Evolutionary conservation across 2,888 invertebrate species (phyloP), one percentile per base, ranked within the genome.

Genomic region (Patella caerulea): DNA sequence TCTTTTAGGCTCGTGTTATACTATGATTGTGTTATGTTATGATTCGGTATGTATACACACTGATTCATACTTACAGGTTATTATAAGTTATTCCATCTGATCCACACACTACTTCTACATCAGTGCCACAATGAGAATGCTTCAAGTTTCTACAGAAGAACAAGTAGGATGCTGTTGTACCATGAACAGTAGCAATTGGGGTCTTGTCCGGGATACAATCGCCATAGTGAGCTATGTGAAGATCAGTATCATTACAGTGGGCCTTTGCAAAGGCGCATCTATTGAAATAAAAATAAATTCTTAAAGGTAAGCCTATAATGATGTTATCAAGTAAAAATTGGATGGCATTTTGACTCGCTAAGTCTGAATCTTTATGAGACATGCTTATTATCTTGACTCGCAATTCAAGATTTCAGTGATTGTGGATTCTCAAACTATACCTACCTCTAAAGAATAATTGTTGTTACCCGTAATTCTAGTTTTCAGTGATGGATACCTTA

Each of bases 91-190:
- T 52, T 5, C 9, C 73, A 34, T 73, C 73, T n/a, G 73, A 73
- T 54, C 73, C 73, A 73, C 73, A 73, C 14, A 73, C 73, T 24
- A 73, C 17, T 55, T 73, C 73, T n/a, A 73, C 73, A 55, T 73
- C 73, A 55, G 73, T 73, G 19, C 73, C 73, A 53, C 73, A 73
- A 29, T 73, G 73, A 73, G 54, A 54, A 29, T 73, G 54, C 24
- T 73, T 52, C 14, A 73, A 54, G 53, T 73, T 73, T 5, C 52
- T 73, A 55, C 73, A 73, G 73, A 73, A 73, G 53, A 73, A 73
- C 7, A 54, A 24, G 53, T 73, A 73, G 7, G 73, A 54, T 15
- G 73, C 73, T 73, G 52, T 55, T 19, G 7, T n/a, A 24, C 73
- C 73, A 19, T 53, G 52, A 52, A 53, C 15, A 7, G 15, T 24